A percentile compares a stretch with the other conserved stretches of the same genome.
These are phyloP conservation scores for Neomorphus geoffroyi DNA, from an alignment of 2,797 vertebrate species.

Conservation along the genomic window DNA sequence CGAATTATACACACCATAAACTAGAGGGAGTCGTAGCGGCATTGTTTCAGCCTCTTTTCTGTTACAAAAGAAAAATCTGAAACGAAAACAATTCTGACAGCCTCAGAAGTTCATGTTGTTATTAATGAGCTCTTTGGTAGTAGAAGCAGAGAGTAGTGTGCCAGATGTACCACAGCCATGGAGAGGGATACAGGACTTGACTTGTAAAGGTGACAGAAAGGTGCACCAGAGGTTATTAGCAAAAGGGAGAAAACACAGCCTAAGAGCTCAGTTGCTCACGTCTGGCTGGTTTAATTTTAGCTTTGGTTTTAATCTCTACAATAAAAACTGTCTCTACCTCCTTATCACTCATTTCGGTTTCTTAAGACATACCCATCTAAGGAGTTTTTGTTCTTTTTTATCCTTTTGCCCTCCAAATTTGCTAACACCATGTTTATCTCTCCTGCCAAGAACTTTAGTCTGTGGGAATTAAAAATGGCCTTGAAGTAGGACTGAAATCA, in stretches of 20 bases:
- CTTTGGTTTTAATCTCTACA: background rate
- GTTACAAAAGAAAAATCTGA: constrained; percentile 21
- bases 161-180: background rate
- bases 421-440: rapidly evolving
- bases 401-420: background rate
- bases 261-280: background rate
- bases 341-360: background rate
- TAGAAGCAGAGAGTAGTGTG: background rate
- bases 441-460: background rate
- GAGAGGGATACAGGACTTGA: background rate
- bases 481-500: background rate
- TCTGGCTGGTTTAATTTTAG: background rate
- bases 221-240: background rate
- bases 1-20: background rate
- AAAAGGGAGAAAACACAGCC: background rate
- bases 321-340: background rate
- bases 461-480: background rate
- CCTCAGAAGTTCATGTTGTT: constrained; percentile 2
- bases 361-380: background rate
- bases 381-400: background rate
- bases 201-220: background rate
- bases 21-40: background rate
- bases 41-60: background rate
- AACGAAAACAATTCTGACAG: constrained; percentile 17
- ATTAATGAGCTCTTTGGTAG: constrained; percentile 28